These are phyloP conservation scores for Anthonomus grandis DNA, from an alignment of 1,140 invertebrate species.

Conservation along the genomic window DNA sequence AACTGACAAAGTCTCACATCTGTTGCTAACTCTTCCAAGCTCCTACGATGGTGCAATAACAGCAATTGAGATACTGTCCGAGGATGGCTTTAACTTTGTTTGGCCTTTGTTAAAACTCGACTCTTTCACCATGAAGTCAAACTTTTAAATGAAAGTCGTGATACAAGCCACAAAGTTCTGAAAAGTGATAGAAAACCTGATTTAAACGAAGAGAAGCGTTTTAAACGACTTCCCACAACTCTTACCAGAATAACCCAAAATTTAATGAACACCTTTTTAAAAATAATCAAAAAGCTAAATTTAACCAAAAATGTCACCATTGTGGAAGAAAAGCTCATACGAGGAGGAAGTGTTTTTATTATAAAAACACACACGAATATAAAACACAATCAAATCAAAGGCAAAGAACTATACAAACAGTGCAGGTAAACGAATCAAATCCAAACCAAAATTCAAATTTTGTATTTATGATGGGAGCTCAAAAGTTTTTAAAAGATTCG, in stretches of 20 bases:
- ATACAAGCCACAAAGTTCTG: too few species aligned
- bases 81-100: constrained; percentile 40
- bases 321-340: neutral
- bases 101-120: constrained; percentile 18
- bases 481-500: neutral
- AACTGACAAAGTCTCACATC: constrained; percentile 37
- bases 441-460: too few species aligned
- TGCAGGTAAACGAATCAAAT: too few species aligned
- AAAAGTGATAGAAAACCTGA: too few species aligned
- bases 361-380: too few species aligned
- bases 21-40: constrained; percentile 44
- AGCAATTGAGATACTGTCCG: constrained; percentile 46
- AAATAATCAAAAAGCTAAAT: neutral
- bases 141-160: neutral
- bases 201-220: too few species aligned
- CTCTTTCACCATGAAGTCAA: constrained; percentile 10
- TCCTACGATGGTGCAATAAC: constrained; percentile 45
- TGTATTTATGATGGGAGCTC: too few species aligned
- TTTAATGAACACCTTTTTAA: neutral
- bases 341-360: neutral
- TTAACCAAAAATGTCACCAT: neutral
- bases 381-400: too few species aligned
- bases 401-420: too few species aligned
- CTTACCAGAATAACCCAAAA: neutral
- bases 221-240: neutral